Evolutionary conservation across 2,113 vertebrate genomes (phyloP).

Genomic region (Dendrocopos noguchii): DNA sequence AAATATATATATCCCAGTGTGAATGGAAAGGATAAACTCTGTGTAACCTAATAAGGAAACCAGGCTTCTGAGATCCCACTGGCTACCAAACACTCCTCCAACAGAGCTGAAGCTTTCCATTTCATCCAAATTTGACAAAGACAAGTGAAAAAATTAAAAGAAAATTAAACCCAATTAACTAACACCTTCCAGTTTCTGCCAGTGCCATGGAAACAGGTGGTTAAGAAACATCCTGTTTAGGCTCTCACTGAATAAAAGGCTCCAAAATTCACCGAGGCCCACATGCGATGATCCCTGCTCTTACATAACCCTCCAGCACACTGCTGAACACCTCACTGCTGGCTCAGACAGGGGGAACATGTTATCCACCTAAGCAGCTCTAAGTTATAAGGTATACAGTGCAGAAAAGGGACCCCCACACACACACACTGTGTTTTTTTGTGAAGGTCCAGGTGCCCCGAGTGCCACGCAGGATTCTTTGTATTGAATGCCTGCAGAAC

Average conservation of each 20-base stretch:
- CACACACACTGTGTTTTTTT: background rate
- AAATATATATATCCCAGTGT: background rate
- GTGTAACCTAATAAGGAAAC: conserved; percentile 17
- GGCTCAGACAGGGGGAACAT: background rate
- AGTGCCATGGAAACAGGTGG: background rate
- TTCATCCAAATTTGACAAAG: conserved; percentile 19
- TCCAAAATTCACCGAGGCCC: background rate
- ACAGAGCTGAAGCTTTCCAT: background rate
- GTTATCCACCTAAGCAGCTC: background rate
- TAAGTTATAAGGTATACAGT: background rate
- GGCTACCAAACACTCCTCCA: background rate
- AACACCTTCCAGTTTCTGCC: background rate
- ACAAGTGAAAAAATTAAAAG: background rate
- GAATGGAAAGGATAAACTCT: background rate
- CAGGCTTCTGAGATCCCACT: background rate
- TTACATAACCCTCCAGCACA: conserved; percentile 18
- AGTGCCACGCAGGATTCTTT: background rate
- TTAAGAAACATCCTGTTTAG: background rate
- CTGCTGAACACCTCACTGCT: background rate
- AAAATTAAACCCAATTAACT: background rate
- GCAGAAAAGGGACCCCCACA: background rate
- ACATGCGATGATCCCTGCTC: background rate
- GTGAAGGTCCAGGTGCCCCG: rapidly evolving
- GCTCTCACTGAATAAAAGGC: background rate
- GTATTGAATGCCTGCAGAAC: background rate